phyloP scores from a whole-genome alignment of 2,888 invertebrate genomes.

The Laspeyria flexula region DNA sequence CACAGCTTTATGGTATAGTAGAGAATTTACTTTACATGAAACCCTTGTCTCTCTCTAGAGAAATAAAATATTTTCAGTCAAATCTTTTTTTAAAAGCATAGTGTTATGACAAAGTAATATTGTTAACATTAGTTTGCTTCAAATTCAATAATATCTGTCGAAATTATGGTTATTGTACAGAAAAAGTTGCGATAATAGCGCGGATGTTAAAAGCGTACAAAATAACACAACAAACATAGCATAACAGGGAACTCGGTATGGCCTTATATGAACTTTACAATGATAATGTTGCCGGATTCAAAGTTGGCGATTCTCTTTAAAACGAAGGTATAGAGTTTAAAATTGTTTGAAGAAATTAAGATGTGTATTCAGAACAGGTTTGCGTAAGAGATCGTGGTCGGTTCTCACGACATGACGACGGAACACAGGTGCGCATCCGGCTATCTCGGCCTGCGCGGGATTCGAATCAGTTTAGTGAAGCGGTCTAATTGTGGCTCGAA shows the following conservation, averaged over 20 bases:
- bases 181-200: constrained; percentile 79
- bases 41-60: too few species aligned
- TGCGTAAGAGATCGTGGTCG: constrained; percentile 61
- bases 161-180: constrained; percentile 57
- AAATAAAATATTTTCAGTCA: too few species aligned
- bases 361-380: constrained; percentile 41
- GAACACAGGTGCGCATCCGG: constrained; percentile 83
- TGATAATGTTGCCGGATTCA: constrained; percentile 20
- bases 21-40: too few species aligned
- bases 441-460: constrained; percentile 68
- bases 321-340: constrained; percentile 12
- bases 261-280: constrained; percentile 56
- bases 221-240: constrained; percentile 79
- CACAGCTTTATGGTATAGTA: too few species aligned
- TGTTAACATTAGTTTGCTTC: background rate
- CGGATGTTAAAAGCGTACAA: constrained; percentile 81
- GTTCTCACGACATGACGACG: constrained; percentile 71
- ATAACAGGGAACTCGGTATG: constrained; percentile 64
- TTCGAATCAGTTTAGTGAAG: constrained; percentile 68
- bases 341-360: constrained; percentile 23
- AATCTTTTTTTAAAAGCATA: too few species aligned
- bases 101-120: too few species aligned
- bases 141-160: constrained; percentile 1
- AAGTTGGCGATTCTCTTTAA: constrained; percentile 27
- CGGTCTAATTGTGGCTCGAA: constrained; percentile 66